These are phyloP conservation scores for Oceanodroma tethys DNA, from an alignment of 2,113 vertebrate genomes.

Conservation along the genomic window DNA sequence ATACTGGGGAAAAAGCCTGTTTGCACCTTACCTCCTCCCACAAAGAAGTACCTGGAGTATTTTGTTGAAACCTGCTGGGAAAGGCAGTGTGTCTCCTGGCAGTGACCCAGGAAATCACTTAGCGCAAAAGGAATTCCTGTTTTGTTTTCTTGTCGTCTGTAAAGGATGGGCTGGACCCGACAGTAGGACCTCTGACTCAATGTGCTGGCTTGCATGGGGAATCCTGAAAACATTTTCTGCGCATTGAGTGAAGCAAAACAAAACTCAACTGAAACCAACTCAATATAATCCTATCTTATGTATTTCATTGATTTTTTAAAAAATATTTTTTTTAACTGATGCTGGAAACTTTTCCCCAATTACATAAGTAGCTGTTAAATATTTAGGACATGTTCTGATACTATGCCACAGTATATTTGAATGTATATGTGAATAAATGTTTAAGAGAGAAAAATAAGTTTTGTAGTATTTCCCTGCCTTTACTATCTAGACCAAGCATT, in stretches of 20 bases:
- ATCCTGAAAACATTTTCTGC: not conserved
- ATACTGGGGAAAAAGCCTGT: not conserved
- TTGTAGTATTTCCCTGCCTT: not conserved
- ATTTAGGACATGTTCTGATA: not conserved
- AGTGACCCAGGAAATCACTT: not conserved
- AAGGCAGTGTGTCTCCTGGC: not conserved
- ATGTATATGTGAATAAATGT: not conserved
- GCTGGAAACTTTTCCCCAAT: not conserved
- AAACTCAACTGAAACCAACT: not conserved
- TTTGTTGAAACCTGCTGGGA: not conserved
- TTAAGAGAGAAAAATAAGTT: not conserved
- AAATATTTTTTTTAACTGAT: not conserved
- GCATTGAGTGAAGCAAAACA: not conserved
- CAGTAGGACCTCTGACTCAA: not conserved
- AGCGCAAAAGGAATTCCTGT: not conserved
- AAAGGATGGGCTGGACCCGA: accelerated
- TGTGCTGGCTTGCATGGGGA: not conserved
- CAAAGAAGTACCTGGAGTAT: not conserved
- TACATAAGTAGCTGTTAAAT: not conserved
- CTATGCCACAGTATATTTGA: not conserved
- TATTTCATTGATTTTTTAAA: too few relatives aligned
- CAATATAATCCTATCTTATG: not conserved
- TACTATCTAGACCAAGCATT: not conserved
- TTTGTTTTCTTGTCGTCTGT: not conserved
- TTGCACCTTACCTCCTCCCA: not conserved